Evolutionary conservation across 2,113 vertebrate genomes (phyloP), one percentile per base, ranked within the genome.

Genomic region (Tachuris rubrigastra): DNA sequence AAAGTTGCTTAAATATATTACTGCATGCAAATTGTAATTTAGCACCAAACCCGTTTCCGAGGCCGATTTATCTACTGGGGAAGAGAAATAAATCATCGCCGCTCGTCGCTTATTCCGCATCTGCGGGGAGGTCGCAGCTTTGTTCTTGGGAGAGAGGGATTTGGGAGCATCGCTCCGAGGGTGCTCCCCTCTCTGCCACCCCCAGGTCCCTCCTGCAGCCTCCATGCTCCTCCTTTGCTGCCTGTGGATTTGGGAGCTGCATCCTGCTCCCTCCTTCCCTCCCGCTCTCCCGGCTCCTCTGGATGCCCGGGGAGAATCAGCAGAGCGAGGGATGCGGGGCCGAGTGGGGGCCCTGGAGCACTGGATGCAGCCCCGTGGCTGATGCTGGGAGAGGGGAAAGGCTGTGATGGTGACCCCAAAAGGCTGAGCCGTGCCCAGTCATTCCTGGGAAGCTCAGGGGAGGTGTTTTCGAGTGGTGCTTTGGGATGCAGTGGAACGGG

Each of bases 1-100:
- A 82, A 97, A 96, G 89, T 95, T 92, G 56, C 89, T 92, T 91
- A 86, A 95, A 93, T 81, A 81, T 78, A 95, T 95, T 28, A 56
- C 86, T 0, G 1, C 80, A 44, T 87, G 91, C 86, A 92, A 95
- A 95, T 92, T 72, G 87, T 78, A 87, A 91, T 86, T 78, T 90
- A 95, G 89, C 31, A 0, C 65, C 24, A 65, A 50, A 55, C 58
- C 80, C 31, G 1, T 60, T 66, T 30, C 88, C 3, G 17, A 73
- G 83, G 91, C 42, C 4, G 22, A 46, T 90, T 89, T 41, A 30
- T 81, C 76, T 82, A 37, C 69, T 23, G 21, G 87, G 86, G 84
- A 41, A 63, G 31, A 60, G 89, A 63, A 95, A 95, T 77, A 95
- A 92, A 95, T 96, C 94, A 78, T 16, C 1, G 3, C 9, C 8